phyloP scores from a whole-genome alignment of 2,888 invertebrate species.

The Drosophila falleni region DNA sequence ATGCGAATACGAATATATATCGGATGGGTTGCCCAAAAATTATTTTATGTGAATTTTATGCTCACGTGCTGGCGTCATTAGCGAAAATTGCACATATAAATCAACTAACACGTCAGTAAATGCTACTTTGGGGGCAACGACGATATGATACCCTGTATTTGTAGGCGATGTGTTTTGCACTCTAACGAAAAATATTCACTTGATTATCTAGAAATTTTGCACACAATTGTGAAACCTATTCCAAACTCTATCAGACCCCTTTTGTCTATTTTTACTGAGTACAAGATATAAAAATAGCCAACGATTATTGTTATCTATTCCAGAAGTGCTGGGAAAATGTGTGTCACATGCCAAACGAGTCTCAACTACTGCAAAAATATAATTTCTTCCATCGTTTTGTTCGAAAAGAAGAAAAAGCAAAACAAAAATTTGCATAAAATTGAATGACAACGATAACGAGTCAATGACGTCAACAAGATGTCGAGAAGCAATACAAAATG shows the following conservation, averaged over 20 bases:
- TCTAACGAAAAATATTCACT: not conserved
- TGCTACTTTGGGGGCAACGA: not conserved
- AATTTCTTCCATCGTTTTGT: constrained; percentile 7
- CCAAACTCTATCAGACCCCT: not conserved
- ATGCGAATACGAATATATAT: constrained; percentile 1
- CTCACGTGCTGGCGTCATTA: constrained; percentile 71
- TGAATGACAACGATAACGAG: constrained; percentile 45
- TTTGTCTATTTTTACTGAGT: not conserved
- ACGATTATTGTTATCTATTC: constrained; percentile 43
- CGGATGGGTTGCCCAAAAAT: constrained; percentile 29
- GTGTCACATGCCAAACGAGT: constrained; percentile 47
- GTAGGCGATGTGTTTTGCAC: not conserved
- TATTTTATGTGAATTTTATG: constrained; percentile 68
- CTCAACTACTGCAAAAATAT: constrained; percentile 24
- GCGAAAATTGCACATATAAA: constrained; percentile 20
- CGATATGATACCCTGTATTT: constrained; percentile 3
- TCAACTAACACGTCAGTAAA: not conserved
- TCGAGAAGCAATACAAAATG: constrained; percentile 39
- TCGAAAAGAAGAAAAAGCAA: constrained; percentile 14
- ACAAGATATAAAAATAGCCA: constrained; percentile 41
- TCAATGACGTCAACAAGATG: constrained; percentile 69
- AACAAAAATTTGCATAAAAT: constrained; percentile 52
- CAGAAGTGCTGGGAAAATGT: constrained; percentile 32
- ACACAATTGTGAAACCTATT: no score
- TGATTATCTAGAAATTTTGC: not conserved